These are phyloP conservation scores for Siniperca obscura DNA, from an alignment of 2,797 vertebrate species.

Conservation along the genomic window DNA sequence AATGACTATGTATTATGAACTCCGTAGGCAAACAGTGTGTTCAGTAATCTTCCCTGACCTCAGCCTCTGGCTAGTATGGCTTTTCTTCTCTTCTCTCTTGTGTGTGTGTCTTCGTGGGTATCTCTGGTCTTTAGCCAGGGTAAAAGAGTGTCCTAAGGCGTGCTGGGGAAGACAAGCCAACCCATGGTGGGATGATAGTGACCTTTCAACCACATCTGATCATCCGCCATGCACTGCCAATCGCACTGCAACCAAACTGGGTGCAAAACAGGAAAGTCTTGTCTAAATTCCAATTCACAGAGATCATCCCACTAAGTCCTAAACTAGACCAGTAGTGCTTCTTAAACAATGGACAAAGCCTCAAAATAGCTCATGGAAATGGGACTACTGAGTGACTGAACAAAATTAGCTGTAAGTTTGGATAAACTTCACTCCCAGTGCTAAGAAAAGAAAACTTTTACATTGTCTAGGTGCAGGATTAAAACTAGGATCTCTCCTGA, in stretches of 20 bases:
- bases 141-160: constrained; percentile 55
- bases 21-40: constrained; percentile 43
- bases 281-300: constrained; percentile 44
- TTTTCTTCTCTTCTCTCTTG: constrained; percentile 27
- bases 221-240: constrained; percentile 37
- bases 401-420: constrained; percentile 23
- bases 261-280: constrained; percentile 43
- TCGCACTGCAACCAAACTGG: constrained; percentile 45
- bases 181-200: constrained; percentile 56
- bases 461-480: constrained; percentile 14
- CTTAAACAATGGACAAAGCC: constrained; percentile 26
- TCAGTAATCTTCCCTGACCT: constrained; percentile 55
- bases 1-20: constrained; percentile 46
- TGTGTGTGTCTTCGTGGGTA: constrained; percentile 33
- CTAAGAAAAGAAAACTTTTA: constrained; percentile 31
- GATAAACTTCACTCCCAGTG: constrained; percentile 10
- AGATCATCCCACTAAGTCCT: constrained; percentile 24
- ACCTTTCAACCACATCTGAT: constrained; percentile 67
- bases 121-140: constrained; percentile 57
- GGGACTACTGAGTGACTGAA: constrained; percentile 12
- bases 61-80: constrained; percentile 35
- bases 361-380: constrained; percentile 47
- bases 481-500: constrained; percentile 29
- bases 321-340: constrained; percentile 28
- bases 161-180: constrained; percentile 64